A percentile compares a stretch with the other conserved stretches of the same genome.
Conservation (phyloP, 2,888 invertebrate genomes). For the Thelaira solivaga region DNA sequence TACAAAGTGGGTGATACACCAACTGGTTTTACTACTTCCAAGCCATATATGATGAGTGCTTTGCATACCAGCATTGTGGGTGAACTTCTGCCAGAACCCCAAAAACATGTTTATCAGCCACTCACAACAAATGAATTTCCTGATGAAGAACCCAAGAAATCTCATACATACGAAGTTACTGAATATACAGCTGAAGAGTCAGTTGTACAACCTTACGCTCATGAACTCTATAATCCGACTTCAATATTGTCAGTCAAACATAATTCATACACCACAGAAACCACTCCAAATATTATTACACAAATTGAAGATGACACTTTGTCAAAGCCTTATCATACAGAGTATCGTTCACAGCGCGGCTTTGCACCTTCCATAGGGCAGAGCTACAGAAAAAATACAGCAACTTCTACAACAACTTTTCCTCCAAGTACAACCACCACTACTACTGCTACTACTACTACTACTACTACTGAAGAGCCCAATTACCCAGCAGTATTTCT, state of each 20-base stretch:
- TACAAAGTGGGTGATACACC: constrained; percentile 63
- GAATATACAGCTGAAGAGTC: constrained; percentile 73
- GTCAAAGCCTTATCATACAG: neutral
- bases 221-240: constrained; percentile 63
- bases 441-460: no score
- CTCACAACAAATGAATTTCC: constrained; percentile 44
- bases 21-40: constrained; percentile 61
- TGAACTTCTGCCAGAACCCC: constrained; percentile 69
- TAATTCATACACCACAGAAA: constrained; percentile 10
- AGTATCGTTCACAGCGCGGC: constrained; percentile 25
- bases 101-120: constrained; percentile 64
- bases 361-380: constrained; percentile 8
- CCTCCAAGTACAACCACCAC: constrained; percentile 13
- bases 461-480: constrained; percentile 71
- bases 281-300: neutral
- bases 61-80: constrained; percentile 70
- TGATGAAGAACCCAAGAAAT: constrained; percentile 58
- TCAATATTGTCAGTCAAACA: no score
- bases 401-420: constrained; percentile 5
- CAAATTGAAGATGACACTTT: neutral
- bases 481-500: constrained; percentile 73
- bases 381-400: neutral
- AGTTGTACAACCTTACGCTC: constrained; percentile 57
- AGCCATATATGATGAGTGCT: constrained; percentile 68
- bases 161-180: constrained; percentile 72